phyloP scores from a whole-genome alignment of 2,113 vertebrate species.

The Myiopsitta monachus region DNA sequence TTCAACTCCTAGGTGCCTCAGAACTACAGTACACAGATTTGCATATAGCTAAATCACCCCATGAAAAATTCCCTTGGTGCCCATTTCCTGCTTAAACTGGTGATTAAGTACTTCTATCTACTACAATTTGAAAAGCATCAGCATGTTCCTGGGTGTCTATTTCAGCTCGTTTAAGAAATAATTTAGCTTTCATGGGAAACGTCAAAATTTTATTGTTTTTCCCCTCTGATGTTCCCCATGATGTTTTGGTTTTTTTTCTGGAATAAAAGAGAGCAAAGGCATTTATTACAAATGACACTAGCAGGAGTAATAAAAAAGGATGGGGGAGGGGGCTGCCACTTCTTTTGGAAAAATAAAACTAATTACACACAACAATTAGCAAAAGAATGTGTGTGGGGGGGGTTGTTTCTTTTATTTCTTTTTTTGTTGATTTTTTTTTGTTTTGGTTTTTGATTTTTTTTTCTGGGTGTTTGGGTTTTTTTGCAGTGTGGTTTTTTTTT shows the following conservation, averaged over 20 bases:
- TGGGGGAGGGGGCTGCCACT: not conserved
- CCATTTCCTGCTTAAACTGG: constrained; percentile 45
- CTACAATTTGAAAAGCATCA: constrained; percentile 52
- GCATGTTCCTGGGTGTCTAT: constrained; percentile 27
- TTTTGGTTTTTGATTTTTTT: not conserved
- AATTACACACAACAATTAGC: not conserved
- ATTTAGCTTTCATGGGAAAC: constrained; percentile 31
- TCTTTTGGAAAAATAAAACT: not conserved
- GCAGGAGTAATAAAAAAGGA: not conserved
- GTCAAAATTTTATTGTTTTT: not conserved
- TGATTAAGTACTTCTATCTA: constrained; percentile 50
- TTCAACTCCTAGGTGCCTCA: not conserved
- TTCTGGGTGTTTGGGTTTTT: not conserved
- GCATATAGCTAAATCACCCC: constrained; percentile 54
- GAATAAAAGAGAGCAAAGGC: not conserved
- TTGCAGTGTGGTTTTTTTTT: not conserved
- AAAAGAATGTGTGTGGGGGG: not conserved
- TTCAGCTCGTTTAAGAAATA: constrained; percentile 21
- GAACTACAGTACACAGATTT: constrained; percentile 33
- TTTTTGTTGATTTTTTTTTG: accelerated
- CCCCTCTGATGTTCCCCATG: not conserved
- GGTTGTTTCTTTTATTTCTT: not conserved
- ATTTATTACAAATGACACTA: not conserved
- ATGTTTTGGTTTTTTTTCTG: not conserved
- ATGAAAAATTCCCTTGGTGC: constrained; percentile 46